Base-by-base conservation (phyloP, 2,113 vertebrate genomes). In the Nycticebus coucang region DNA sequence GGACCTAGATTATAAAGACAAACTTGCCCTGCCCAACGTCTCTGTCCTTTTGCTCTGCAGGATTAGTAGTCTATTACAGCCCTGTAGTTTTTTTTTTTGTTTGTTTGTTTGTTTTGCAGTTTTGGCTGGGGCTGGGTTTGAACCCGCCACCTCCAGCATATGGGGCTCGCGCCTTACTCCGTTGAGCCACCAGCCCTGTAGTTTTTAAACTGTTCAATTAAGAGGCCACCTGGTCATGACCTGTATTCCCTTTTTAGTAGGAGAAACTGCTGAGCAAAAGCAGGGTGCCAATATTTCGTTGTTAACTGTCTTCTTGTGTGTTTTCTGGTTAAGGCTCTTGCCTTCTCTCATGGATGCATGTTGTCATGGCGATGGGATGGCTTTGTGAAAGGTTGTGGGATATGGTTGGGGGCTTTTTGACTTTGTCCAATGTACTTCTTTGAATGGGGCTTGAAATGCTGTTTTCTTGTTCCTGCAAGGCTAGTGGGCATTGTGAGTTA, bases 331-430 rank as follows among this genome's bases (percentile, higher is more conserved):
- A 35, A 82, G 9, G n/a, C 59, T 66, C 74, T 62, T 57, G 19
- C 53, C 5, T 2, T 21, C 35, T 13, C 4, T 74, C 26, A 17
- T n/a, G 21, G 18, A 33, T 59, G 14, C 0, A 10, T 0, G 26
- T 6, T 18, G 45, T 37, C 41, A 30, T 22, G 33, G 14, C 5
- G 8, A 35, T 30, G 45, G 18, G 10, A 59, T 19, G 14, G 41
- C 30, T 37, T 28, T 9, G 11, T 37, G 53, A 4, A 8, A 0
- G 28, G 35, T 21, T 45, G 17, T 53, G 53, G 78, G 15, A 59
- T 4, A 8, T 12, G 4, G 11, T 4, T 5, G 33, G n/a, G 30
- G 10, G n/a, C 26, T 28, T 4, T 60, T 3, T 37, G 35, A 53
- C 53, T 83, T 72, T 22, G 35, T 59, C 68, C 19, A n/a, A 2